phyloP scores from a whole-genome alignment of 2,888 invertebrate genomes.

The Nebria brevicollis region DNA sequence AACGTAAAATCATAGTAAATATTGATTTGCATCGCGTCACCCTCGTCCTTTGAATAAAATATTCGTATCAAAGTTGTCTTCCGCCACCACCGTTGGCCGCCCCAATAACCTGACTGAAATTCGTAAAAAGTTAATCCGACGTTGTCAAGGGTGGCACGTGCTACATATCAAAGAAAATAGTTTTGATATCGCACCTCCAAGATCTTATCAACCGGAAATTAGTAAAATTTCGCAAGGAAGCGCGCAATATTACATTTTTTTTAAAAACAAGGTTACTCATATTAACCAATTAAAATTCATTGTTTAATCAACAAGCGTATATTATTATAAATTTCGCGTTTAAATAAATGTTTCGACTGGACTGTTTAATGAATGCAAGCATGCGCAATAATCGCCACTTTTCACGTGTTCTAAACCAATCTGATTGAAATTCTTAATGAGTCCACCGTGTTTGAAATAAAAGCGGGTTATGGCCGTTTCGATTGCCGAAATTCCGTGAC shows the following conservation, averaged over 20 bases:
- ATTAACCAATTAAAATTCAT: too few relatives aligned
- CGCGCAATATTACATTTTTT: not conserved
- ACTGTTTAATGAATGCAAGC: not conserved
- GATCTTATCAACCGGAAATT: not conserved
- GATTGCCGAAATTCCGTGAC: constrained; percentile 34
- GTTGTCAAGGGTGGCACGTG: constrained; percentile 23
- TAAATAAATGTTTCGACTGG: too few relatives aligned
- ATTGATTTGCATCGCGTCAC: constrained; percentile 34
- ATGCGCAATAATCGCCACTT: constrained; percentile 17
- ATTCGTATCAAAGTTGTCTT: constrained; percentile 32
- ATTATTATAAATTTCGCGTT: too few relatives aligned
- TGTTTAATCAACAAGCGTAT: too few relatives aligned
- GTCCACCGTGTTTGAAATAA: constrained; percentile 2
- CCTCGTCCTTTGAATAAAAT: not conserved
- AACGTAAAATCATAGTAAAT: constrained; percentile 43
- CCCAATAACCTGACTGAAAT: constrained; percentile 17
- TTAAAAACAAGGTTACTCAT: not conserved
- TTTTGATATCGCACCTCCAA: not conserved
- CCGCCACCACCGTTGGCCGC: constrained; percentile 17
- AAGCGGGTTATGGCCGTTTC: constrained; percentile 37
- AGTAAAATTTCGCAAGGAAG: not conserved
- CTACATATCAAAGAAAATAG: not conserved
- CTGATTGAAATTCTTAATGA: constrained; percentile 44
- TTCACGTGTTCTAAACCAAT: not conserved
- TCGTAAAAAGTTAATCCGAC: constrained; percentile 20